Evolutionary conservation across 2,113 vertebrate genomes (phyloP).

Genomic region (Scopus umbretta): DNA sequence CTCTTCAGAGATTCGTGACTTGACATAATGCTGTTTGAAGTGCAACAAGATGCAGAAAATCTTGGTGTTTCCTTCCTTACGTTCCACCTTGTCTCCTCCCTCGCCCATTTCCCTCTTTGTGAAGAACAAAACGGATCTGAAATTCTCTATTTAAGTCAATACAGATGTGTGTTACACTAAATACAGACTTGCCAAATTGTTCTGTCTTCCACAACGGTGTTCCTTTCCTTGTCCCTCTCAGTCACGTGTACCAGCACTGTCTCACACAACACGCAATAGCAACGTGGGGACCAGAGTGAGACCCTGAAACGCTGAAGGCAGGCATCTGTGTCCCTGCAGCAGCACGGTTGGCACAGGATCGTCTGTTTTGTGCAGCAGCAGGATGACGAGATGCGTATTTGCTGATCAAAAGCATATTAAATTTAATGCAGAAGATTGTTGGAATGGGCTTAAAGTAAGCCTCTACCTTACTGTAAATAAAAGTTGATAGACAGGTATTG

Average conservation of each 20-base stretch:
- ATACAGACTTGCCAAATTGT: background rate
- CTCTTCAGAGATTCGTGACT: background rate
- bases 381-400: background rate
- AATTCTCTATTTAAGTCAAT: background rate
- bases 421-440: background rate
- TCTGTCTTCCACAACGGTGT: fast-evolving
- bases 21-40: background rate
- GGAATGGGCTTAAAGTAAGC: background rate
- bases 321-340: background rate
- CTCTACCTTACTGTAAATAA: background rate
- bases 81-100: background rate
- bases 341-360: background rate
- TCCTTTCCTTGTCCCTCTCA: background rate
- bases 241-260: background rate
- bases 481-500: no score
- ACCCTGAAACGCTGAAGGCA: background rate
- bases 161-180: background rate
- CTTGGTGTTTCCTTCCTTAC: background rate
- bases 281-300: background rate
- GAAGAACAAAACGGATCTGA: background rate
- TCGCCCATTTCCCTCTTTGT: background rate
- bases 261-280: background rate
- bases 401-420: background rate
- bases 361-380: background rate
- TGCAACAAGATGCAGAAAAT: background rate